These are phyloP conservation scores for Calosoma granatense DNA, from an alignment of 1,140 invertebrate species.

Conservation along the genomic window DNA sequence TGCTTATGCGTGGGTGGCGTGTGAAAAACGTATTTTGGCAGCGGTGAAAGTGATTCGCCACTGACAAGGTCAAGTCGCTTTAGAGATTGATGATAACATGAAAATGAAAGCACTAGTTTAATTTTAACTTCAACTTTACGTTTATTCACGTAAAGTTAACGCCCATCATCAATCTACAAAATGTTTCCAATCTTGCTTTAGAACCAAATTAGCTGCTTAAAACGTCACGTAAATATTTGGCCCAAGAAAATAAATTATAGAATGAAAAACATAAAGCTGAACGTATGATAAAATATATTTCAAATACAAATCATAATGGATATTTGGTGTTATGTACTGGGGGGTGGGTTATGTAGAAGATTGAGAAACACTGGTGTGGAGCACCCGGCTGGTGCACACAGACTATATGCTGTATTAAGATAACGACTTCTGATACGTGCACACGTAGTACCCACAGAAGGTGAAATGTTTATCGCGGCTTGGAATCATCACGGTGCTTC, in stretches of 20 bases:
- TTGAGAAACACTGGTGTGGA: too few relatives aligned
- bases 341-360: too few relatives aligned
- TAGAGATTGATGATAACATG: not conserved
- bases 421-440: too few relatives aligned
- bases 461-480: not conserved
- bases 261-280: too few relatives aligned
- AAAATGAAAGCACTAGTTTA: not conserved
- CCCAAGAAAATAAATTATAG: too few relatives aligned
- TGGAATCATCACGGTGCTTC: not conserved
- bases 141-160: not conserved
- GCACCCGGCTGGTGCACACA: too few relatives aligned
- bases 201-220: not conserved
- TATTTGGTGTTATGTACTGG: too few relatives aligned
- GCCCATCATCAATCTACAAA: not conserved
- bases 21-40: constrained; percentile 1
- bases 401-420: too few relatives aligned
- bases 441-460: constrained; percentile 2
- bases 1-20: constrained; percentile 3
- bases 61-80: not conserved
- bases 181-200: not conserved
- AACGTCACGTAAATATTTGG: too few relatives aligned
- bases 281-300: too few relatives aligned
- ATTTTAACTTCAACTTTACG: not conserved
- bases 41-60: not conserved
- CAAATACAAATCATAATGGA: too few relatives aligned